Evolutionary conservation across 2,888 invertebrate genomes (phyloP), one percentile per base, ranked within the genome.

Genomic region (Eristalinus aeneus): DNA sequence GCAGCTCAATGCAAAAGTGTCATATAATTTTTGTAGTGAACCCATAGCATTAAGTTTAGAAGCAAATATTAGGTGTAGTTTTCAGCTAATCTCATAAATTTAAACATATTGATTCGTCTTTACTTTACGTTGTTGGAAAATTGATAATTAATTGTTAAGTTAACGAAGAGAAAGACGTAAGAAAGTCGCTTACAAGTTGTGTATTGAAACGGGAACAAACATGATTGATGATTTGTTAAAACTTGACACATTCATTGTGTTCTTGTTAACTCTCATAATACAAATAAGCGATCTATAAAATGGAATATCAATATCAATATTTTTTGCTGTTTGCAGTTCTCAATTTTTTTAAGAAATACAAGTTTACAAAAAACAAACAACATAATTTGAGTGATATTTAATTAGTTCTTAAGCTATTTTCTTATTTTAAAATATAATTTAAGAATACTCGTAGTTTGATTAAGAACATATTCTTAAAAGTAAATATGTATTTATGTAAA

Each of bases 341-440:
- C 61, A 63, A 60, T 46, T 4, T 61, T n/a, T n/a, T n/a, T n/a
- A n/a, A 73, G 58, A 65, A 60, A 58, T 32, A 63, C 23, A 72
- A 39, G 53, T 32, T 60, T 61, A 22, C 3, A 16, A 54, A 36
- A 32, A 34, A n/a, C 22, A 20, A 64, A 46, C n/a, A 68, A 84
- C 67, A 71, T 85, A 76, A 72, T 71, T 81, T 81, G 85, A 85
- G 85, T 85, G 85, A 85, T 85, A 85, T 85, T 69, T 77, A 73
- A 76, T 85, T 81, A 77, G 58, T 69, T 69, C 20, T 60, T 76
- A 81, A 72, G 75, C 72, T 76, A 76, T 68, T 76, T 81, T 68
- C 58, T 81, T 69, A 69, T 81, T 81, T 85, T 64, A 67, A 81
- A 81, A 34, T 71, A 71, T 32, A 68, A 27, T 27, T 27, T 83